Conservation (phyloP, 2,797 vertebrate species). For the Adrianichthys oophorus region DNA sequence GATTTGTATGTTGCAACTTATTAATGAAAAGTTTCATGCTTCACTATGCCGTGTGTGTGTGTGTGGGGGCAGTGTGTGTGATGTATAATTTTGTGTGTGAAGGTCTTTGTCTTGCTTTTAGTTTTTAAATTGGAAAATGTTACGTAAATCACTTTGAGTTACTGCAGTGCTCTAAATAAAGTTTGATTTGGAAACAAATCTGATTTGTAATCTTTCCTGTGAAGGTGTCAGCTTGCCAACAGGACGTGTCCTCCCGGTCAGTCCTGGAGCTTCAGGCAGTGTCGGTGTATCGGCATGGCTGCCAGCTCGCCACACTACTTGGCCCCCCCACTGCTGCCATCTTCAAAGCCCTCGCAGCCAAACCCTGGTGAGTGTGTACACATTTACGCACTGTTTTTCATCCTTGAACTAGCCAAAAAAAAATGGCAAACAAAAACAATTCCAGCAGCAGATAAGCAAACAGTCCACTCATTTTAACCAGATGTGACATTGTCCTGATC, state of each 20-base stretch:
- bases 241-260: constrained; percentile 56
- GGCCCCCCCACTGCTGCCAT: constrained; percentile 30
- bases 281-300: constrained; percentile 42
- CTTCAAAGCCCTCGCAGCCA: constrained; percentile 39
- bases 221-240: constrained; percentile 60
- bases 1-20: no score
- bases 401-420: not conserved
- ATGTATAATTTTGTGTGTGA: no score
- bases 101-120: no score
- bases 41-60: no score
- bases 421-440: not conserved
- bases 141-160: no score
- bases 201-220: constrained; percentile 7
- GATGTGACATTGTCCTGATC: not conserved
- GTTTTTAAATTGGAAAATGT: no score
- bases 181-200: not conserved
- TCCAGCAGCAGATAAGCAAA: constrained; percentile 1
- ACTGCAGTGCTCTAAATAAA: no score
- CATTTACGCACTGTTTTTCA: not conserved
- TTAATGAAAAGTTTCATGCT: no score
- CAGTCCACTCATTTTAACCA: not conserved
- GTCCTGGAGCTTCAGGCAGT: constrained; percentile 56
- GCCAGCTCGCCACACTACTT: constrained; percentile 26
- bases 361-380: constrained; percentile 47
- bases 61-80: no score